Evolutionary conservation across 2,888 invertebrate species (phyloP).

Genomic region (Tachina fera): DNA sequence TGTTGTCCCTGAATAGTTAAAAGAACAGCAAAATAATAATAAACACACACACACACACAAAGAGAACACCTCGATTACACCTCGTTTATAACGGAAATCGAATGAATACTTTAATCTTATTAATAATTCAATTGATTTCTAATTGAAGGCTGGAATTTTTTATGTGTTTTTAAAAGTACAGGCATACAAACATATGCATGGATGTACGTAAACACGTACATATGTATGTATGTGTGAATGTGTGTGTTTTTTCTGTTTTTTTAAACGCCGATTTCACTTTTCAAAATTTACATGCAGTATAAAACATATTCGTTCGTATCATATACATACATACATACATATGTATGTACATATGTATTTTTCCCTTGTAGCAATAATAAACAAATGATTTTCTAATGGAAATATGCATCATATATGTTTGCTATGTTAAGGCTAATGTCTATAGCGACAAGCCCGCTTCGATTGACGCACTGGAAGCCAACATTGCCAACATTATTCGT

Average conservation of each 20-base stretch:
- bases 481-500: too few relatives aligned
- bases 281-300: constrained; percentile 13
- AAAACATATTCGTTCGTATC: neutral
- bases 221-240: too few relatives aligned
- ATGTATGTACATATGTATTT: too few relatives aligned
- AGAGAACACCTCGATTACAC: constrained; percentile 16
- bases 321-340: too few relatives aligned
- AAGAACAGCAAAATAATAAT: neutral
- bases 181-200: too few relatives aligned
- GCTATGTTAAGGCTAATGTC: too few relatives aligned
- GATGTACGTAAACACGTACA: neutral
- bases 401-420: constrained; percentile 19
- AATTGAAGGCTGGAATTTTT: constrained; percentile 48
- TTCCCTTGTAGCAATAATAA: constrained; percentile 11
- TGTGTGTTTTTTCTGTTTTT: constrained; percentile 16
- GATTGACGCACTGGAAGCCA: too few relatives aligned
- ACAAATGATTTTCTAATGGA: constrained; percentile 46
- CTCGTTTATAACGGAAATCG: constrained; percentile 53
- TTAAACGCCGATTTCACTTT: constrained; percentile 54
- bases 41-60: too few relatives aligned
- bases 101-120: constrained; percentile 58
- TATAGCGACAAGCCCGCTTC: too few relatives aligned
- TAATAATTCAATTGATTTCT: constrained; percentile 69
- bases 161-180: neutral
- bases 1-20: constrained; percentile 68